Evolutionary conservation across 2,797 vertebrate species (phyloP), one percentile per base, ranked within the genome.

Genomic region (Macropodus opercularis): DNA sequence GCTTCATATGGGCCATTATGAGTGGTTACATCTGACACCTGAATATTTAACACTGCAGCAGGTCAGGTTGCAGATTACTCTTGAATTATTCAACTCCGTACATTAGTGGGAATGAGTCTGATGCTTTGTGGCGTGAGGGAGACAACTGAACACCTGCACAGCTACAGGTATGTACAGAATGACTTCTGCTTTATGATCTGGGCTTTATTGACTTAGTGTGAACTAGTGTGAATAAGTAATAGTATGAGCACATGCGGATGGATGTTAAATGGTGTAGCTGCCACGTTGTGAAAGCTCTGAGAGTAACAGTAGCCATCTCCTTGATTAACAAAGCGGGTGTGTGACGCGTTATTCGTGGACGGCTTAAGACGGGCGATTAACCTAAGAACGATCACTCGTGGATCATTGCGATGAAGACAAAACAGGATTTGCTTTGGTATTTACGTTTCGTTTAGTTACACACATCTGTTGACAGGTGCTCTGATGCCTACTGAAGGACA

Each of bases 1-100:
- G 67, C 80, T 79, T 85, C 84, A 92, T 92, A 91, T 88, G 77
- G 79, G 75, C 72, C 79, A 80, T 91, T 93, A 93, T 94, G 89
- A 92, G 81, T 75, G 84, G 79, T 72, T 82, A 69, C 87, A 90
- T 90, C 85, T 90, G 85, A 79, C 80, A 56, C 77, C 66, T 92
- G 83, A 91, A 92, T 93, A 90, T 90, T 92, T 91, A 86, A 91
- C 82, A 69, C 32, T 10, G 46, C 48, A 46, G 69, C 63, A 59
- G 82, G 86, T 93, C 90, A 75, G 70, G 66, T 93, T 85, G 73
- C 91, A 91, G 86, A 90, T 91, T 73, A 74, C 71, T 46, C 18
- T 64, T 84, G 60, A 91, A 93, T 92, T 86, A 92, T 93, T 91
- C 58, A 93, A 86, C 64, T 43, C 40, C 34, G 40, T 82, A 82